Base-by-base conservation (phyloP, 2,113 vertebrate genomes). In the Mesoclemmys tuberculata region DNA sequence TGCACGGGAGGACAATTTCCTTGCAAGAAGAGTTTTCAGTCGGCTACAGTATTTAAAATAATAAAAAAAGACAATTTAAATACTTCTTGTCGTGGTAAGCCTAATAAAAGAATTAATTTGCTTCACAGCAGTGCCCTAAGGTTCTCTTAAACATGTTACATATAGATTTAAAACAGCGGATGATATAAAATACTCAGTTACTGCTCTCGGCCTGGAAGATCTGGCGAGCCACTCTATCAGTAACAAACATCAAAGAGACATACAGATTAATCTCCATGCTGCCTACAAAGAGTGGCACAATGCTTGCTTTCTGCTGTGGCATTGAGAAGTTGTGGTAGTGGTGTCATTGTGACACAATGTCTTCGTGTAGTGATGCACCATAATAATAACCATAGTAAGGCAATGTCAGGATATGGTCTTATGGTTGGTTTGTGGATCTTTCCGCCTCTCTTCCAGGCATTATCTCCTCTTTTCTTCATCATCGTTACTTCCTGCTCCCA, bases 401-500 rank as follows among this genome's bases (percentile, higher is more conserved):
- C 49, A 49, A 49, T 49, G 41, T 13, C 41, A 46, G 61, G 71
- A 49, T 87, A 54, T 49, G 85, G 74, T 77, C 22, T 0, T 31
- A 14, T 18, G 51, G 16, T 52, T 52, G 49, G 26, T 93, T 85
- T 68, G 46, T 41, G 75, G 77, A 93, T 58, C 19, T 64, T 56
- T 79, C 77, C 35, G 31, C 9, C 19, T 0, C 54, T 79, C 51
- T 52, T 9, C 61, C 35, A 58, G 80, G 48, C 44, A 38, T 0
- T 48, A 0, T 0, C 78, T 85, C n/a, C 19, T 74, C 48, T 52
- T 14, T 2, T 68, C 64, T 22, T 68, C 38, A 8, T n/a, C 18
- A 38, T 38, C 18, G 7, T n/a, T n/a, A 35, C 18, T 68, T 19
- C 18, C 4, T 4, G 19, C 19, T 35, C 31, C 29, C 64, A 68